Evolutionary conservation across 1,140 invertebrate genomes (phyloP).

Genomic region (Caenorhabditis remanei): DNA sequence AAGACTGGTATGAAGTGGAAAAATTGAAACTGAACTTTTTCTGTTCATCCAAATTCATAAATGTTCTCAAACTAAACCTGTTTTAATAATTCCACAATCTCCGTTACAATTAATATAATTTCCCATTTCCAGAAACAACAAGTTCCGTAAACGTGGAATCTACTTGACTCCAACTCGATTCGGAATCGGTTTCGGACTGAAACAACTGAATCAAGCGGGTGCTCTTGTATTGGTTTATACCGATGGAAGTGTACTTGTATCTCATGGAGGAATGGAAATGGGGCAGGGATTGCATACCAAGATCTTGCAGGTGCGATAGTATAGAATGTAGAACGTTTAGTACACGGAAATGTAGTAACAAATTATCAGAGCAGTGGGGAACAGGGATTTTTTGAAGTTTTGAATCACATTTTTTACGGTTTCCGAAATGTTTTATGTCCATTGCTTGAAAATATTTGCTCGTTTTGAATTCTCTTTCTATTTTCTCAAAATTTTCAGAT

Average conservation of each 20-base stretch:
- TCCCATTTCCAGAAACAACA: conserved; percentile 82
- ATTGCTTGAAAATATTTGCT: too few species aligned
- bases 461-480: too few species aligned
- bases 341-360: too few species aligned
- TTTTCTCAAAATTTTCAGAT: conserved; percentile 82
- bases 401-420: background rate
- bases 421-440: too few species aligned
- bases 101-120: too few species aligned
- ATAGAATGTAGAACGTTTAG: too few species aligned
- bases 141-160: conserved; percentile 90
- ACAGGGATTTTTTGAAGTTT: background rate
- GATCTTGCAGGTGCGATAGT: conserved; percentile 85
- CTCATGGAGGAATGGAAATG: conserved; percentile 93
- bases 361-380: background rate
- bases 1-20: too few species aligned
- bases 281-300: conserved; percentile 95
- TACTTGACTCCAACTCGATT: conserved; percentile 90
- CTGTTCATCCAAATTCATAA: too few species aligned
- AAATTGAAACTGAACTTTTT: too few species aligned
- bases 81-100: too few species aligned
- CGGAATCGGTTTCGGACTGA: conserved; percentile 87
- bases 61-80: background rate
- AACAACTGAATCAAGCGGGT: conserved; percentile 88
- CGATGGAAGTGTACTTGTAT: conserved; percentile 92
- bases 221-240: conserved; percentile 89